phyloP scores from a whole-genome alignment of 2,888 invertebrate species.

The Drosophila infuscata region DNA sequence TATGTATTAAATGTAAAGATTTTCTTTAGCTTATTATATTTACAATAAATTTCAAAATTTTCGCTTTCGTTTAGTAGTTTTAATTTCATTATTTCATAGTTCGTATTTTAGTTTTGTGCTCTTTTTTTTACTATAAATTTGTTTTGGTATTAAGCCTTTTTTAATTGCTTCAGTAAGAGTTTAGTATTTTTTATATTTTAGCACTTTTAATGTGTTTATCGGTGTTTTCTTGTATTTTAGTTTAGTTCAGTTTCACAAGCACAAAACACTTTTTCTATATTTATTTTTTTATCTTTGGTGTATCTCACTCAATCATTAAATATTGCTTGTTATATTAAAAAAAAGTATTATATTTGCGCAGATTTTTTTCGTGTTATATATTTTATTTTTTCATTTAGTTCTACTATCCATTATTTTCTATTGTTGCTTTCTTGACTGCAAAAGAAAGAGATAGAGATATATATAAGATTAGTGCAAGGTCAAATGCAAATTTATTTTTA shows the following conservation, averaged over 20 bases:
- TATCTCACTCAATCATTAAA: constrained; percentile 72
- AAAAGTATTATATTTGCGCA: constrained; percentile 31
- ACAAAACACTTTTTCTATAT: constrained; percentile 30
- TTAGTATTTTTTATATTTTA: constrained; percentile 18
- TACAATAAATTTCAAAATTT: constrained; percentile 52
- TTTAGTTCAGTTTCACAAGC: constrained; percentile 28
- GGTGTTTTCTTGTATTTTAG: constrained; percentile 5
- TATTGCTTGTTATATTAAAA: constrained; percentile 70
- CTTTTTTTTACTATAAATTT: constrained; percentile 26
- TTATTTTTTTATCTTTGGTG: constrained; percentile 29
- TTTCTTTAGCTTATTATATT: constrained; percentile 39
- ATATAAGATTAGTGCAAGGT: background rate
- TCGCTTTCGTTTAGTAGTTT: constrained; percentile 8
- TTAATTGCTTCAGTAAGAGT: constrained; percentile 60
- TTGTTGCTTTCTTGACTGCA: constrained; percentile 33
- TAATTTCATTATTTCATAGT: constrained; percentile 28
- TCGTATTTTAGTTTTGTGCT: constrained; percentile 31
- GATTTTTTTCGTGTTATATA: constrained; percentile 14
- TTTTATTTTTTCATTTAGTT: constrained; percentile 41
- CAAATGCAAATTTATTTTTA: background rate
- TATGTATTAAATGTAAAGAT: constrained; percentile 38
- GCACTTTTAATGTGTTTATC: constrained; percentile 22
- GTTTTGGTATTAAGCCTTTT: constrained; percentile 47
- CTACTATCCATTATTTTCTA: constrained; percentile 52
- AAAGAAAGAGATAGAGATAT: constrained; percentile 8